These are phyloP conservation scores for Epinephelus awoara DNA, from an alignment of 2,797 vertebrate species.

Conservation along the genomic window DNA sequence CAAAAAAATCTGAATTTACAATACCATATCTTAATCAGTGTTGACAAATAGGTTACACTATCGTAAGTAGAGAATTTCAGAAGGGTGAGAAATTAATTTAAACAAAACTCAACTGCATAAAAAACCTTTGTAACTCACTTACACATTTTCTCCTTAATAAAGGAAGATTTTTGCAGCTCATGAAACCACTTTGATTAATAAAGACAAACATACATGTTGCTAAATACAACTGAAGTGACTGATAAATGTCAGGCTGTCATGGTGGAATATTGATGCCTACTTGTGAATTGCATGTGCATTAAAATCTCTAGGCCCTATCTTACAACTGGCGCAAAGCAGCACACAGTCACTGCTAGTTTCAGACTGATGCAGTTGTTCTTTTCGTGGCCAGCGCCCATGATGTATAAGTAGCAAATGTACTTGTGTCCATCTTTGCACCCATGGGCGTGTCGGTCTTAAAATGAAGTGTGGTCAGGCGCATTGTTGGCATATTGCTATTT, in stretches of 20 bases:
- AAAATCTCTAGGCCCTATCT: conserved; percentile 49
- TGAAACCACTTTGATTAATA: conserved; percentile 21
- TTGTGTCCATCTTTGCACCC: too few relatives aligned
- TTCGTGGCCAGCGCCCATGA: too few relatives aligned
- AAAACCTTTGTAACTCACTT: conserved; percentile 8
- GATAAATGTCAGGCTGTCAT: conserved; percentile 62
- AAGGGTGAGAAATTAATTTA: conserved; percentile 49
- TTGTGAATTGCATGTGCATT: conserved; percentile 65
- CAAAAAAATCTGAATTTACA: conserved; percentile 59
- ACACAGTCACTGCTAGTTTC: too few relatives aligned
- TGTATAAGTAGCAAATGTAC: too few relatives aligned
- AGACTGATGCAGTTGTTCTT: too few relatives aligned
- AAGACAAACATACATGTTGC: conserved; percentile 39
- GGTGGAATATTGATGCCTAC: conserved; percentile 74
- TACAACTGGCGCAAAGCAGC: too few relatives aligned
- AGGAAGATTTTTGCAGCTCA: conserved; percentile 33
- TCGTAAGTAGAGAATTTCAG: conserved; percentile 41
- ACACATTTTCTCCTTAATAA: neutral
- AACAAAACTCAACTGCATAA: conserved; percentile 46
- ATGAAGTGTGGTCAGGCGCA: too few relatives aligned
- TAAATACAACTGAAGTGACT: conserved; percentile 78
- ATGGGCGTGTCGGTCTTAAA: too few relatives aligned
- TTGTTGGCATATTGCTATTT: too few relatives aligned
- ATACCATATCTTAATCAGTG: conserved; percentile 71
- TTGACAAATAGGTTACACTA: conserved; percentile 66